Evolutionary conservation across 2,113 vertebrate species (phyloP), one percentile per base, ranked within the genome.

Genomic region (Heterocephalus glaber): DNA sequence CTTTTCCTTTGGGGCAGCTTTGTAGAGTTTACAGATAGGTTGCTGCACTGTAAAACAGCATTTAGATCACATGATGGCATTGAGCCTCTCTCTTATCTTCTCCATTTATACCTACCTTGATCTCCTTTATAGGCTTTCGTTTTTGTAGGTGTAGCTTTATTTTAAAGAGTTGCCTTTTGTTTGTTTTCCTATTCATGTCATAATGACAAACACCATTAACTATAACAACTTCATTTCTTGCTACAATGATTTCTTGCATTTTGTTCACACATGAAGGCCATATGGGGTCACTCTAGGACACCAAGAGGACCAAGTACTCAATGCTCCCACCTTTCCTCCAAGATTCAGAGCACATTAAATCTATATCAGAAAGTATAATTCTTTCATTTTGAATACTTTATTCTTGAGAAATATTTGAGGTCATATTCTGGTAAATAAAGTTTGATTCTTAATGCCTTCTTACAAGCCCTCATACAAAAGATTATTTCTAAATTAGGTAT

Each of bases 321-420:
- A 2, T 56, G 12, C 38, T 72, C 20, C 58, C 20, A 1, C 26
- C 3, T 94, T 63, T 58, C 56, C 28, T 96, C 77, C 33, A 58
- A 81, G 22, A 86, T 54, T 56, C 41, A 11, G 13, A 63, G 26
- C 4, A 20, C 7, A 20, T 52, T n/a, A 49, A 80, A 44, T 65
- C 49, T 80, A 52, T 3, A 33, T 26, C 61, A 7, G 4, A 44
- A 77, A 77, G 41, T 19, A 35, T 14, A 49, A 3, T 68, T 84
- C 11, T 66, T 77, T 92, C 26, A 70, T 79, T 93, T 61, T 76
- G n/a, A 87, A 80, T 76, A 44, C 4, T 87, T 90, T 93, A n/a
- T 33, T 90, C 17, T 89, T 58, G n/a, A 80, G 66, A 89, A 86
- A 82, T 82, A 77, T 76, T 89, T 95, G 38, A 92, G 44, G 61